phyloP scores from a whole-genome alignment of 53 echinoderm and acorn worm genomes.

The Hippasteria phrygiana region DNA sequence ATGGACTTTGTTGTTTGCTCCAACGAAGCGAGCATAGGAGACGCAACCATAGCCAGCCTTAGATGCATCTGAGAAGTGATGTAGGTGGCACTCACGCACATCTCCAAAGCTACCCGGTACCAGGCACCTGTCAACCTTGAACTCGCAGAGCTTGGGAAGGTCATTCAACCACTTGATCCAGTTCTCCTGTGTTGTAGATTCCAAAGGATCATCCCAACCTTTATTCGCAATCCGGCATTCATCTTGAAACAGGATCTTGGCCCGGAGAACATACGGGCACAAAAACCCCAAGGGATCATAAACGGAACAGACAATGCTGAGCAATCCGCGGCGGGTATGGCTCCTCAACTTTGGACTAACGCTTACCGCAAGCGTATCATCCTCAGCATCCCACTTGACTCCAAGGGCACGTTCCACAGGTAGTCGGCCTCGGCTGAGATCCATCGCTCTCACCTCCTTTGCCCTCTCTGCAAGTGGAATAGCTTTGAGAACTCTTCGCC shows the following conservation, averaged over 20 bases:
- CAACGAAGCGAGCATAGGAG: background rate
- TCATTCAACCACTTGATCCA: conserved; percentile 11
- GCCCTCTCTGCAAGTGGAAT: conserved; percentile 45
- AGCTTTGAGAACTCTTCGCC: conserved; percentile 38
- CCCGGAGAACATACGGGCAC: conserved; percentile 14
- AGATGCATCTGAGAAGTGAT: conserved; percentile 36
- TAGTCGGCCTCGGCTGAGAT: conserved; percentile 37
- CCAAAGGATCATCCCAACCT: conserved; percentile 35
- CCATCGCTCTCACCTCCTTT: conserved; percentile 58
- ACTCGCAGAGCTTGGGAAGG: conserved; percentile 12
- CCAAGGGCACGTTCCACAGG: conserved; percentile 52
- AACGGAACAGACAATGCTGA: conserved; percentile 16
- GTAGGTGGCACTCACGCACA: background rate
- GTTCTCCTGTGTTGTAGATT: background rate
- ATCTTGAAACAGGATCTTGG: conserved; percentile 43
- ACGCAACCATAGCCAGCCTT: conserved; percentile 21
- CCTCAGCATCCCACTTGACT: conserved; percentile 17
- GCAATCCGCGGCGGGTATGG: conserved; percentile 14
- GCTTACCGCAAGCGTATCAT: conserved; percentile 11
- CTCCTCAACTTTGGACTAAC: background rate
- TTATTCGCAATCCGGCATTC: conserved; percentile 8
- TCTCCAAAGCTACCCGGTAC: conserved; percentile 24
- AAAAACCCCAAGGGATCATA: conserved; percentile 45
- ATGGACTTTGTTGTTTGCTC: background rate
- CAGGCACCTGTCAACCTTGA: background rate